Percentiles rank a stretch among this genome's conserved stretches.
Conservation (phyloP, 2,888 invertebrate genomes). For the Nomada goodeniana region DNA sequence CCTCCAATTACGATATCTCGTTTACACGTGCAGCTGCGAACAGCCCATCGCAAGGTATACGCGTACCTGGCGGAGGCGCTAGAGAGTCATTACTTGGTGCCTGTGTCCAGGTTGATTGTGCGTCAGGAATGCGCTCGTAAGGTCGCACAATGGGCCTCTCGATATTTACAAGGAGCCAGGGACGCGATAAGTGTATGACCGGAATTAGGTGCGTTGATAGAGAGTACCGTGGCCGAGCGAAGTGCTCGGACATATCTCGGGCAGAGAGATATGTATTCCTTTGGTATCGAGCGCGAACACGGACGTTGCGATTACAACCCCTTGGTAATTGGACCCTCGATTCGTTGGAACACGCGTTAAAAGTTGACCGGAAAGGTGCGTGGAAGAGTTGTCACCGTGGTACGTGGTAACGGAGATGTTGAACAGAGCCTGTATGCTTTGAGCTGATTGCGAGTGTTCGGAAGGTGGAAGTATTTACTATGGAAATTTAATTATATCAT, state of each 20-base stretch:
- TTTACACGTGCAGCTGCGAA: conserved; percentile 62
- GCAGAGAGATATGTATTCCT: neutral
- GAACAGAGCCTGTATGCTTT: too few species aligned
- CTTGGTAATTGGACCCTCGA: conserved; percentile 6
- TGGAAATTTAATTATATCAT: too few species aligned
- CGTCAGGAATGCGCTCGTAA: conserved; percentile 52
- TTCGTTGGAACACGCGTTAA: neutral
- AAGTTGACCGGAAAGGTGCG: neutral
- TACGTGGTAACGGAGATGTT: neutral
- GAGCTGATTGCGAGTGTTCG: too few species aligned
- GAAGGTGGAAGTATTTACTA: too few species aligned
- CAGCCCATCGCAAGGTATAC: conserved; percentile 47
- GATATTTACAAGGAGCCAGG: conserved; percentile 61
- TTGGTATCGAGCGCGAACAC: conserved; percentile 5
- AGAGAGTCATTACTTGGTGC: conserved; percentile 47
- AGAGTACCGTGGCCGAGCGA: neutral
- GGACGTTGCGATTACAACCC: conserved; percentile 1
- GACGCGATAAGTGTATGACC: conserved; percentile 51
- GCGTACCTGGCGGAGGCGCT: conserved; percentile 36
- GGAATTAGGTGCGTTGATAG: conserved; percentile 46
- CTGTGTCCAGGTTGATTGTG: conserved; percentile 58
- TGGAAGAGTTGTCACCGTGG: neutral
- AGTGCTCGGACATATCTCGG: neutral
- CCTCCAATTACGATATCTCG: conserved; percentile 69
- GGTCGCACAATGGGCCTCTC: conserved; percentile 50